Percentiles rank a stretch among this genome's conserved stretches.
phyloP scores from a whole-genome alignment of 2,888 invertebrate genomes.

The Embidobia sp. region DNA sequence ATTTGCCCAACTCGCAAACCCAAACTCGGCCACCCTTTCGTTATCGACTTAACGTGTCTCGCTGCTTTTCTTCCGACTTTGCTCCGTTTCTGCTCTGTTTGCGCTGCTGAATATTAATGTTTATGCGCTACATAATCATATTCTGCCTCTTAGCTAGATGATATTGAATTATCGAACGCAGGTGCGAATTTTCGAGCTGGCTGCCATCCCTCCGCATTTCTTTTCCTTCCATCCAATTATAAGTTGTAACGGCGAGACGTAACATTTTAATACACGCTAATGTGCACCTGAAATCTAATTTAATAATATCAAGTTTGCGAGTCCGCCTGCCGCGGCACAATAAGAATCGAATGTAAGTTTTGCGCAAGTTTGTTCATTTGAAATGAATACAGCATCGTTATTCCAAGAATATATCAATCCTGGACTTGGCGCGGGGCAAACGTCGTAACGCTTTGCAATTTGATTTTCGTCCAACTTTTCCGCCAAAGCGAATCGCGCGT shows the following conservation, averaged over 20 bases:
- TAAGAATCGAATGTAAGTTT: constrained; percentile 57
- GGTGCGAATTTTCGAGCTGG: constrained; percentile 8
- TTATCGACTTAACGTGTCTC: too few relatives aligned
- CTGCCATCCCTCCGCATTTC: not conserved
- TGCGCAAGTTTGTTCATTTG: constrained; percentile 49
- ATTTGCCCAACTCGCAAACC: constrained; percentile 52
- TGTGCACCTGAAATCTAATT: constrained; percentile 36
- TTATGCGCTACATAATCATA: constrained; percentile 18
- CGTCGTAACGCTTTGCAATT: constrained; percentile 15
- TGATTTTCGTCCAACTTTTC: constrained; percentile 37
- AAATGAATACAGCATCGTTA: constrained; percentile 51
- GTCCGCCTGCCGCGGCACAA: constrained; percentile 12
- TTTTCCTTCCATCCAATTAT: constrained; percentile 39
- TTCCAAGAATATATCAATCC: constrained; percentile 43
- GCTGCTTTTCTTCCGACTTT: too few relatives aligned
- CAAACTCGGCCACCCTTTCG: too few relatives aligned
- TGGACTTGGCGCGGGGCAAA: constrained; percentile 17
- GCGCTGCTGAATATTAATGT: constrained; percentile 31
- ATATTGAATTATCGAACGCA: constrained; percentile 13
- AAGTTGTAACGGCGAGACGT: constrained; percentile 38
- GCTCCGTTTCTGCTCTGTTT: too few relatives aligned
- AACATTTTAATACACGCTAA: constrained; percentile 47
- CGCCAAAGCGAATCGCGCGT: constrained; percentile 8
- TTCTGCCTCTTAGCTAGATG: constrained; percentile 2
- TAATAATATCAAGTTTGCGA: constrained; percentile 42